phyloP scores from a whole-genome alignment of 2,113 vertebrate species.

The Raphicerus campestris region DNA sequence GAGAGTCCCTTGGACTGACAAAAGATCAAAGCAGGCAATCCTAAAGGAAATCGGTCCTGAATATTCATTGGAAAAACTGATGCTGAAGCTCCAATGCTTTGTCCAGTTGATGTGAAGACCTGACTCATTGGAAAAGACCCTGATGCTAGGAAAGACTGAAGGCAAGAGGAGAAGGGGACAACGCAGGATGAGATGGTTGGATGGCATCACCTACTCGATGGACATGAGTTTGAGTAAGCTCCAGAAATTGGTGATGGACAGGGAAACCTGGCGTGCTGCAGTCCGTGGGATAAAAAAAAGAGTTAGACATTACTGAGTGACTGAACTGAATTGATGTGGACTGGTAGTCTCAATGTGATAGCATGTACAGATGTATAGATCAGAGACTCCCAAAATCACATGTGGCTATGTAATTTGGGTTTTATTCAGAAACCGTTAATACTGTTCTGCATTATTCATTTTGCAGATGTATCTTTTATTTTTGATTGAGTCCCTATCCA shows the following conservation, averaged over 20 bases:
- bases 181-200: background rate
- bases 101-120: background rate
- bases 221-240: background rate
- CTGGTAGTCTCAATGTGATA: background rate
- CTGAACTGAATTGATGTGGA: background rate
- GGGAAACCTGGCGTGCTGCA: background rate
- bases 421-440: background rate
- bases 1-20: background rate
- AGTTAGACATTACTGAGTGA: background rate
- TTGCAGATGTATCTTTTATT: background rate
- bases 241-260: background rate
- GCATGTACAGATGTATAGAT: background rate
- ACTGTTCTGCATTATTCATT: background rate
- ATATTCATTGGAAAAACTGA: background rate
- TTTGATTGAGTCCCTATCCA: background rate
- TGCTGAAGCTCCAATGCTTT: background rate
- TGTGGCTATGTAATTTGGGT: background rate
- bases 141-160: background rate
- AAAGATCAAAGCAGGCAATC: background rate
- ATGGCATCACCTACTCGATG: background rate
- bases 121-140: background rate
- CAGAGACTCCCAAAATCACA: background rate
- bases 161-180: background rate
- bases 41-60: background rate
- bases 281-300: background rate